Evolutionary conservation across 2,113 vertebrate species (phyloP), one percentile per base, ranked within the genome.

Genomic region (Porphyrio hochstetteri): DNA sequence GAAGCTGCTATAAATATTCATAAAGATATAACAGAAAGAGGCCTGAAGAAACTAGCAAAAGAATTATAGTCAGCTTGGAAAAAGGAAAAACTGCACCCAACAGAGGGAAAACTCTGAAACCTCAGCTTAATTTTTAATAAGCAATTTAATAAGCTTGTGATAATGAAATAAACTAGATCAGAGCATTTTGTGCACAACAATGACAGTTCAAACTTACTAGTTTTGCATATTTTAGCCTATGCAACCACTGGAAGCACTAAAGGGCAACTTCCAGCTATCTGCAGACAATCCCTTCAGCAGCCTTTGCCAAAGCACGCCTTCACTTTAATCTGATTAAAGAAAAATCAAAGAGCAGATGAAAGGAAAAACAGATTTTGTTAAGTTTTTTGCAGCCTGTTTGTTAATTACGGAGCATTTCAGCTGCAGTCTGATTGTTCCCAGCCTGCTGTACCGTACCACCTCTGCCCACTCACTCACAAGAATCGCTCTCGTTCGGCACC

Each of bases 101-200:
- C 12, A 59, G 60, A 86, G 65, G 13, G 48, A 88, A 72, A 90
- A 57, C 6, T 48, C 64, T 27, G 64, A 93, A 88, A 53, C 18
- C 21, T 55, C 4, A 3, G 60, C 42, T 94, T 78, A 88, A 56
- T 92, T 90, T 96, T 78, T 50, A 94, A 84, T 63, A 86, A 92
- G 52, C 18, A 86, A 81, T 83, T 92, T 64, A 93, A 90, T 65
- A 86, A 75, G 55, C 27, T 75, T 82, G 35, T 85, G 72, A 67
- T 93, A 95, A 93, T 53, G 50, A 92, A 96, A 91, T 81, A 90
- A 93, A 95, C 24, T n/a, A 91, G 67, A 95, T 93, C 48, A 89
- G 87, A 84, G 63, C 69, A 90, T 84, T 95, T 65, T 67, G 23
- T 68, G 63, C 33, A 9, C 44, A 90, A 69, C 53, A 72, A 67